A percentile compares a stretch with the other conserved stretches of the same genome.
Evolutionary conservation across 1,140 invertebrate genomes (phyloP).

Genomic region (Drosophila yakuba): DNA sequence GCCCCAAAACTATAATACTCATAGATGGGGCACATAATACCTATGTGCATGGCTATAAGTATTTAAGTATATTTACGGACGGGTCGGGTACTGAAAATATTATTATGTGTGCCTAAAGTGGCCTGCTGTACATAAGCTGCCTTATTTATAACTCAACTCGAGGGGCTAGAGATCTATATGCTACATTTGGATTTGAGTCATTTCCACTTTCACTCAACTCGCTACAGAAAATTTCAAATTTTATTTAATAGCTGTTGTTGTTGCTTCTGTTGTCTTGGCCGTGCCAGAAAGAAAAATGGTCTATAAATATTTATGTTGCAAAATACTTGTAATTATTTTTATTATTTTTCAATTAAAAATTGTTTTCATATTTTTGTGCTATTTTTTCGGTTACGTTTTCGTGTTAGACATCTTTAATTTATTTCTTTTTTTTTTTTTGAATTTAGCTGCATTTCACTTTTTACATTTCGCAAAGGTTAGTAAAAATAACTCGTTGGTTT

Average conservation of each 20-base stretch:
- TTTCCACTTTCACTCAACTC: conserved; percentile 61
- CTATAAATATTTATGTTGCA: conserved; percentile 80
- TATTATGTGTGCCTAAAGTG: conserved; percentile 71
- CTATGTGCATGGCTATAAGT: not conserved
- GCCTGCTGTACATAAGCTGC: conserved; percentile 61
- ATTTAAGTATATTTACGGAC: conserved; percentile 26
- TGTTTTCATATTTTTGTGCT: conserved; percentile 35
- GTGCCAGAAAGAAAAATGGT: conserved; percentile 73
- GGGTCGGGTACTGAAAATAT: conserved; percentile 36
- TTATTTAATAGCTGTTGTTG: conserved; percentile 37
- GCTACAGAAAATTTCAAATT: conserved; percentile 27
- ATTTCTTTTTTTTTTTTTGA: conserved; percentile 41
- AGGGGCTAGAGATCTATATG: conserved; percentile 50
- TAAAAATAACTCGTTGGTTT: conserved; percentile 76
- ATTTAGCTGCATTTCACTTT: conserved; percentile 47
- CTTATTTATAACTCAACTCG: conserved; percentile 77
- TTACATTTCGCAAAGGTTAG: conserved; percentile 75
- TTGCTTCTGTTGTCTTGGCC: conserved; percentile 50
- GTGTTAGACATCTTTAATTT: conserved; percentile 67
- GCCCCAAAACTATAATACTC: conserved; percentile 58
- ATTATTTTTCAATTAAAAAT: conserved; percentile 70
- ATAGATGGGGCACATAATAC: conserved; percentile 22
- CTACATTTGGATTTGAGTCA: conserved; percentile 26
- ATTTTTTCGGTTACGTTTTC: conserved; percentile 42
- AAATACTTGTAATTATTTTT: conserved; percentile 81